phyloP scores from a whole-genome alignment of 2,797 vertebrate species.

The Megaceryle alcyon region DNA sequence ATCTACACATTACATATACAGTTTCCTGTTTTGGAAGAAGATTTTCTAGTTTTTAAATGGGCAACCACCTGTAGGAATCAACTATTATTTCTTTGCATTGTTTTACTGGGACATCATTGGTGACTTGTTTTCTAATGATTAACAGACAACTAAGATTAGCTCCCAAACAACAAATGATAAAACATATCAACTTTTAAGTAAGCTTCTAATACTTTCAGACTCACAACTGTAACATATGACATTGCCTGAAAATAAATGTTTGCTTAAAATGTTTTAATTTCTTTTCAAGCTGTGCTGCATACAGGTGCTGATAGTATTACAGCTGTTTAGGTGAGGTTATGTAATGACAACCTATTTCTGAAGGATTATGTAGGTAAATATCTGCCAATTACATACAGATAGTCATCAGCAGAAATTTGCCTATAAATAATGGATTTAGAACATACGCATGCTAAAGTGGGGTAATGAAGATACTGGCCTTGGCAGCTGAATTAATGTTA shows the following conservation, averaged over 20 bases:
- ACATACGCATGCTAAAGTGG: not conserved
- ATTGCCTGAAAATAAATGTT: not conserved
- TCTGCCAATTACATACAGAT: not conserved
- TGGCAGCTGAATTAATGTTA: not conserved
- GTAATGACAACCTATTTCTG: not conserved
- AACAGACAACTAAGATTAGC: not conserved
- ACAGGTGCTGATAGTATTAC: not conserved
- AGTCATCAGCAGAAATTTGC: not conserved
- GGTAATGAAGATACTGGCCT: not conserved
- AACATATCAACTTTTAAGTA: not conserved
- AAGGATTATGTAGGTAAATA: not conserved
- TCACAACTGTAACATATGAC: not conserved
- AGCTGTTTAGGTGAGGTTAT: not conserved
- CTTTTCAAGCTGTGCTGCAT: not conserved
- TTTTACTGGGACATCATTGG: not conserved
- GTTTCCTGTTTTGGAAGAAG: not conserved
- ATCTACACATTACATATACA: not conserved
- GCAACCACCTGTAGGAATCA: not conserved
- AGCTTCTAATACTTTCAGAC: not conserved
- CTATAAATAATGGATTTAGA: slow-evolving; percentile 25
- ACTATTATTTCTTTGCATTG: not conserved
- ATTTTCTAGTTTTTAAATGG: not conserved
- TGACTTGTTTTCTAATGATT: not conserved
- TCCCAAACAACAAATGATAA: not conserved
- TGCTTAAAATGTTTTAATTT: not conserved